Evolutionary conservation across 2,888 invertebrate species (phyloP).

Genomic region (Macrosoma leucophasiata): DNA sequence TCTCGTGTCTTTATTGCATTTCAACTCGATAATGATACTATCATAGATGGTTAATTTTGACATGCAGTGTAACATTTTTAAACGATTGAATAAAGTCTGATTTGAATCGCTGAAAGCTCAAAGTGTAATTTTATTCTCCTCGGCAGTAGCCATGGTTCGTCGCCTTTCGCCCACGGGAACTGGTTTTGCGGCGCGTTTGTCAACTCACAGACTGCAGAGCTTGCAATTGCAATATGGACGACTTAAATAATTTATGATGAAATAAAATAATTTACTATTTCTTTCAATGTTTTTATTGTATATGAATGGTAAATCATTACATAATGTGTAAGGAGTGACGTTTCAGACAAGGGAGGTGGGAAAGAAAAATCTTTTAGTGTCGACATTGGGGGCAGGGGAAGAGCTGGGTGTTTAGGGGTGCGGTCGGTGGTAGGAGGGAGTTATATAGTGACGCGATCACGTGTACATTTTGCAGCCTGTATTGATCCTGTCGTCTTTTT

Average conservation of each 20-base stretch:
- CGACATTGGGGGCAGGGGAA: conserved; percentile 52
- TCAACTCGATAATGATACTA: too few species aligned
- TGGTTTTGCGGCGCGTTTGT: conserved; percentile 42
- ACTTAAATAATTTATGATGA: conserved; percentile 28
- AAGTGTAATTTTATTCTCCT: conserved; percentile 22
- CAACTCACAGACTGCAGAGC: conserved; percentile 27
- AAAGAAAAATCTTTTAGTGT: conserved; percentile 61
- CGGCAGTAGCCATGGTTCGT: conserved; percentile 29
- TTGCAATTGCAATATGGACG: conserved; percentile 18
- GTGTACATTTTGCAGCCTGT: conserved; percentile 74
- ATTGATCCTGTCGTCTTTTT: conserved; percentile 69
- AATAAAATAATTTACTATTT: conserved; percentile 17
- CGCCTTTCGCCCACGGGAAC: conserved; percentile 54
- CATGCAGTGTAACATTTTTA: too few species aligned
- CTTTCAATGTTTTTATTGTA: conserved; percentile 12
- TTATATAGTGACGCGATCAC: conserved; percentile 74
- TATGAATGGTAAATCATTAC: conserved; percentile 12
- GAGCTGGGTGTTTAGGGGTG: conserved; percentile 62
- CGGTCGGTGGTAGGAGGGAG: conserved; percentile 61
- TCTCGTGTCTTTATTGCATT: too few species aligned
- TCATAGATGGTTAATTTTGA: too few species aligned
- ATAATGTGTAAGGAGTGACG: conserved; percentile 25
- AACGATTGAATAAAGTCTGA: too few species aligned
- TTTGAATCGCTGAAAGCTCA: too few species aligned
- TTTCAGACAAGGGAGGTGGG: conserved; percentile 37